Base-by-base conservation (phyloP, 2,888 invertebrate genomes). In the Ametastegia equiseti region DNA sequence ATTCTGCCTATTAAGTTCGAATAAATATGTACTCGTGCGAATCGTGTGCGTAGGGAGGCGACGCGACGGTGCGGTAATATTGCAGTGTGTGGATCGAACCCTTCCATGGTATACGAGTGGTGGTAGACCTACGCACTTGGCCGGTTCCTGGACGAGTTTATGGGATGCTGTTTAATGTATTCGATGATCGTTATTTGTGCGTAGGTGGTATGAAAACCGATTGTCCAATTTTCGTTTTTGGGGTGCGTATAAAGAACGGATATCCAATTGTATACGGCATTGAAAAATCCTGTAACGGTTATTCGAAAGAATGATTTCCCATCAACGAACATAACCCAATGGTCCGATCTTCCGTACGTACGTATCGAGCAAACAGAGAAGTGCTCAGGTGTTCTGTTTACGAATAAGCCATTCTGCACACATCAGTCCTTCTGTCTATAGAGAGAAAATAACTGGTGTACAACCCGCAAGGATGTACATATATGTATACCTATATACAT, bases 1-100 rank as follows among this genome's bases (percentile, higher is more conserved):
- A 86, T 86, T 86, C 82, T 84, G 86, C 86, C 86, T 85, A 86
- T 85, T 85, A 83, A 83, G 84, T 85, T 39, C n/a, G 60, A 73
- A 80, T 39, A 33, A 73, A 73, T 50, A 73, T 50, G 19, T n/a
- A 27, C 50, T 4, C 50, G 1, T n/a, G 47, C 23, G 19, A 47
- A 73, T 47, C n/a, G 27, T 50, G n/a, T 23, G 15, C 33, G 73
- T 15, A 54, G 9, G 54, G 54, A 39, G 1, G 33, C 13, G 19
- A 39, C 7, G 33, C 13, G 19, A 5, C 15, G 11, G 19, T 11
- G 23, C 42, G 30, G 39, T 6, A 67, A 23, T 1, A 45, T 42
- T n/a, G 23, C 33, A 13, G 19, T 42, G 69, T 42, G 13, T 23
- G 23, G 23, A 23, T 42, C 42, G 23, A 42, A 42, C 19, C 23